Percentiles rank a stretch among this genome's conserved stretches.
Conservation (phyloP, 2,888 invertebrate genomes). For the Ormyrus labotus region DNA sequence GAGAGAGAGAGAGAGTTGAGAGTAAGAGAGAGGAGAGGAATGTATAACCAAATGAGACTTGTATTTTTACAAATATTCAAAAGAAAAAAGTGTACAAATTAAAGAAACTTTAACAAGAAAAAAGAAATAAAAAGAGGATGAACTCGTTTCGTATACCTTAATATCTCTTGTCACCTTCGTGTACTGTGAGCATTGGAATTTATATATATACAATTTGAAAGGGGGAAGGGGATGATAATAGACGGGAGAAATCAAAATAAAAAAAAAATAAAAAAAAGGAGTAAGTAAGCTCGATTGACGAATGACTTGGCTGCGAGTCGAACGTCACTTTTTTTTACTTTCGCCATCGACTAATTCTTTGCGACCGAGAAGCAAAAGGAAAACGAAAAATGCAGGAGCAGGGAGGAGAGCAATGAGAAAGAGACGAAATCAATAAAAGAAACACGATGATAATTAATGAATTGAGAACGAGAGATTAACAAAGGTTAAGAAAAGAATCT, state of each 20-base stretch:
- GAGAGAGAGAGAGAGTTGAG: conserved; percentile 32
- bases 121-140: conserved; percentile 43
- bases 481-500: conserved; percentile 67
- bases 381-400: conserved; percentile 18
- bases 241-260: background rate
- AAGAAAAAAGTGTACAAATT: conserved; percentile 57
- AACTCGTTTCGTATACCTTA: conserved; percentile 54
- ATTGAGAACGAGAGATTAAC: conserved; percentile 37
- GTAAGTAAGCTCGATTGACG: conserved; percentile 46
- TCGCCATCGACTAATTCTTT: conserved; percentile 62
- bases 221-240: conserved; percentile 31
- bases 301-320: conserved; percentile 60
- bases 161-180: conserved; percentile 54
- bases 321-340: conserved; percentile 58
- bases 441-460: conserved; percentile 42
- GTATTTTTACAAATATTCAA: conserved; percentile 58
- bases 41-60: conserved; percentile 57
- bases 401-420: conserved; percentile 58
- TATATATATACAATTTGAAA: conserved; percentile 41
- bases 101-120: conserved; percentile 53
- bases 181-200: conserved; percentile 46
- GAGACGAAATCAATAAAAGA: conserved; percentile 30
- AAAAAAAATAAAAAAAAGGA: conserved; percentile 12
- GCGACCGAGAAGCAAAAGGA: conserved; percentile 53
- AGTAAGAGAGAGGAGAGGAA: conserved; percentile 30